These are phyloP conservation scores for Trinorchestia longiramus DNA, from an alignment of 1,140 invertebrate species.

Conservation along the genomic window DNA sequence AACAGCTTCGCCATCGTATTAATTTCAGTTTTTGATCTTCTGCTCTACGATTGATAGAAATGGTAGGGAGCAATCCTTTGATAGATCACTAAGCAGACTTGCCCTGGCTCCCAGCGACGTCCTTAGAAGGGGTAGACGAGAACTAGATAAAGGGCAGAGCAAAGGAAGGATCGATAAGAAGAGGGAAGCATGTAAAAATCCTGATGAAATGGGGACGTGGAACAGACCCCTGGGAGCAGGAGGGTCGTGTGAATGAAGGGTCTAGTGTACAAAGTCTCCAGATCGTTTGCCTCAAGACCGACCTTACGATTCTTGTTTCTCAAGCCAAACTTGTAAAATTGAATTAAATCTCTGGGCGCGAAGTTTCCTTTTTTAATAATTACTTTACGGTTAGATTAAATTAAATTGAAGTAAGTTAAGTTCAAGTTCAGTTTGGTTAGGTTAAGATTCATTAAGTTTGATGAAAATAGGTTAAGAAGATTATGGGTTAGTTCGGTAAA, in stretches of 20 bases:
- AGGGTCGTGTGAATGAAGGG: conserved; percentile 1
- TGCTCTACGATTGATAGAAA: background rate
- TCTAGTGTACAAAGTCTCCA: background rate
- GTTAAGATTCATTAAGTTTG: too few relatives aligned
- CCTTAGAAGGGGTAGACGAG: background rate
- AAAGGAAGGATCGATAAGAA: conserved; percentile 40
- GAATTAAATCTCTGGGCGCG: background rate
- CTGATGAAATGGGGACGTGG: conserved; percentile 16
- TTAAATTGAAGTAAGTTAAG: too few relatives aligned
- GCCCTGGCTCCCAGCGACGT: background rate
- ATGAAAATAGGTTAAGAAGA: too few relatives aligned
- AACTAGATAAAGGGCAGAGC: background rate
- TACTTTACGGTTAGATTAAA: background rate
- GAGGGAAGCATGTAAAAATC: conserved; percentile 40
- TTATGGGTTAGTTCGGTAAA: too few relatives aligned
- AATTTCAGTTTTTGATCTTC: background rate
- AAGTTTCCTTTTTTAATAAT: background rate
- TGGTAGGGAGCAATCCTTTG: background rate
- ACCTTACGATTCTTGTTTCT: background rate
- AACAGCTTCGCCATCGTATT: background rate
- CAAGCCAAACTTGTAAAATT: background rate
- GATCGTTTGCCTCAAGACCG: background rate
- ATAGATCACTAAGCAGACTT: background rate
- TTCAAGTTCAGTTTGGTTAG: too few relatives aligned
- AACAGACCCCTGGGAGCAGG: background rate